Base-by-base conservation (phyloP, 2,113 vertebrate species). In the Sylvilagus bachmani region DNA sequence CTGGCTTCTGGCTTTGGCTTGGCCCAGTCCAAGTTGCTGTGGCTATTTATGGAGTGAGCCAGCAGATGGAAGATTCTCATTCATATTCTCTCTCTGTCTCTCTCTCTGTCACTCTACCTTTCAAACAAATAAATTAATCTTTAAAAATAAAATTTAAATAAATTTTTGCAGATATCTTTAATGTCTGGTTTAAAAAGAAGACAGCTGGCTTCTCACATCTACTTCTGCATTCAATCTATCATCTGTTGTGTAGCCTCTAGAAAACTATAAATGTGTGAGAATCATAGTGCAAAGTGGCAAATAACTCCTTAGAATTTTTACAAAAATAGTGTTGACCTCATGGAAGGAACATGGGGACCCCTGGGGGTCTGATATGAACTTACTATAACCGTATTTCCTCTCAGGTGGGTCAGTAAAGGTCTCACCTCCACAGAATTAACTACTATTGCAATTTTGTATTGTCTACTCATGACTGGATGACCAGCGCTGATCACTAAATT, bases 151-250 rank as follows among this genome's bases (percentile, higher is more conserved):
- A 44, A 44, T 44, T 6, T 44, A 44, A 17, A 58, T 12, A 80
- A 49, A 87, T 73, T 61, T 94, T 77, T 81, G 8, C 14, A 81
- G 77, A 85, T 88, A 71, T 81, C 10, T 82, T 88, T 77, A 71
- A 86, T 55, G 3, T 58, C 29, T 77, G 53, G 17, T 67, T n/a
- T 79, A 61, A 89, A 87, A 77, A 92, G 10, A 83, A 70, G 29
- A 79, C 1, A n/a, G 58, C 21, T 64, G 11, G 62, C 80, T 58
- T 78, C 38, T 92, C 33, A 73, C 69, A 51, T 29, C 11, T 74
- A 51, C 12, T 70, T 93, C 49, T 90, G 14, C 13, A 64, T 86
- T 82, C 38, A 33, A 14, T 66, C 75, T 33, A n/a, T 3, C 25
- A 89, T 17, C 55, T 94, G 51, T 33, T 36, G 92, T 24, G 14